phyloP scores from a whole-genome alignment of 2,113 vertebrate species.

The Archilochus colubris region DNA sequence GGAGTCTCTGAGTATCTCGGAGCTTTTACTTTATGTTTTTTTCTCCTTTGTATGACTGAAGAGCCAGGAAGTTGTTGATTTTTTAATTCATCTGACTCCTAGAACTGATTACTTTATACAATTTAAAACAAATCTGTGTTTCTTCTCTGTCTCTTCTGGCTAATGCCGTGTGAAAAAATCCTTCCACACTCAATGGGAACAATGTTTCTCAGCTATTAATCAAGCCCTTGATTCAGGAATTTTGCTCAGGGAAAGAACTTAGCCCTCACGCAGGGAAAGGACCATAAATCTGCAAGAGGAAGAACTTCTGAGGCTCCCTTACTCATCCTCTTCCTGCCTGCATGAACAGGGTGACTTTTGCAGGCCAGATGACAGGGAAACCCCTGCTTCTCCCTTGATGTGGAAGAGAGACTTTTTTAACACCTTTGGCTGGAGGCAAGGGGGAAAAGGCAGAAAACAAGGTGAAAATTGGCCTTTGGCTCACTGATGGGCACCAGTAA shows the following conservation, averaged over 20 bases:
- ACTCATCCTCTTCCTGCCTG: constrained; percentile 56
- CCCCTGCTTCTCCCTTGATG: background rate
- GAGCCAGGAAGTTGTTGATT: background rate
- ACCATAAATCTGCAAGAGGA: constrained; percentile 43
- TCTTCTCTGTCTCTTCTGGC: background rate
- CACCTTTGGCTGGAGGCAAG: background rate
- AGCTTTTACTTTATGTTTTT: constrained; percentile 2
- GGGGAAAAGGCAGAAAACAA: background rate
- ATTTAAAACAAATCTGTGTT: background rate
- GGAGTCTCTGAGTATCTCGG: background rate
- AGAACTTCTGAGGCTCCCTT: constrained; percentile 31
- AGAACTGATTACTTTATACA: background rate
- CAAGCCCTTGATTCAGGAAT: constrained; percentile 51
- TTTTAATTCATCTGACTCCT: background rate
- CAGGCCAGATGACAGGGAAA: constrained; percentile 48
- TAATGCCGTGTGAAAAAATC: background rate
- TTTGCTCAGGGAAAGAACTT: constrained; percentile 59
- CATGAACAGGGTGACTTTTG: background rate
- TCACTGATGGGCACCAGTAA: fast-evolving
- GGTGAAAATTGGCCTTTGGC: background rate
- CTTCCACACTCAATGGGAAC: background rate
- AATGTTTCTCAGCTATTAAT: constrained; percentile 58
- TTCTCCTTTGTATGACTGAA: background rate
- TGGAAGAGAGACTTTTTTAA: background rate
- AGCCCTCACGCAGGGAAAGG: constrained; percentile 10